Evolutionary conservation across 2,113 vertebrate species (phyloP), one percentile per base, ranked within the genome.

Genomic region (Rallus limicola): DNA sequence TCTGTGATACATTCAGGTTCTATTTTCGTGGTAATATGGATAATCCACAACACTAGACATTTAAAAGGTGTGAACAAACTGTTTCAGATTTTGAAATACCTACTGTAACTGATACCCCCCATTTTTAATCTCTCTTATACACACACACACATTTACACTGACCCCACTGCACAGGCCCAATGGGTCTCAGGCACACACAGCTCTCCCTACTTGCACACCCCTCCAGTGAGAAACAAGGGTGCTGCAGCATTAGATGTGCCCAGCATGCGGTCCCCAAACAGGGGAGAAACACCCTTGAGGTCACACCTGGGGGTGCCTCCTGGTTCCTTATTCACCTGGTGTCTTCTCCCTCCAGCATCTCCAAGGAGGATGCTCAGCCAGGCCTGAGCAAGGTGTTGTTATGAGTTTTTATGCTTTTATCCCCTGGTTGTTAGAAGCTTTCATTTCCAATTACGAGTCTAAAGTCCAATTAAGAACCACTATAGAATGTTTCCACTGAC

Each of bases 211-310:
- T 55, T 62, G 26, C 8, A 62, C 3, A 5, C 16, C 20, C 6
- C 15, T 78, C 34, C 2, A 0, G 2, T 0, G 2, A 44, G 16
- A 69, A 7, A n/a, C 0, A 0, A 0, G 6, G 15, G 3, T 77
- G 48, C 21, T 68, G 8, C 53, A 31, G 36, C 0, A 3, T 12
- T 25, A 19, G 2, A 3, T 44, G 36, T 79, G n/a, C 36, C 19
- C 24, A 70, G 60, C 40, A 29, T 26, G 7, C 4, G 63, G 3
- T 13, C 5, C 16, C 6, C 55, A 4, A 6, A 4, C 7, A 13
- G n/a, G 13, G 11, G 11, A 65, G 17, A 78, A 59, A 8, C 1
- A 8, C 5, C 10, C 69, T 62, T 78, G 29, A 56, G 12, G 34
- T 28, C 38, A 8, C 25, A 38, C 13, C 17, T 46, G 50, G 13